Conservation (phyloP, 1,140 invertebrate species). For the Campoletis sonorensis region DNA sequence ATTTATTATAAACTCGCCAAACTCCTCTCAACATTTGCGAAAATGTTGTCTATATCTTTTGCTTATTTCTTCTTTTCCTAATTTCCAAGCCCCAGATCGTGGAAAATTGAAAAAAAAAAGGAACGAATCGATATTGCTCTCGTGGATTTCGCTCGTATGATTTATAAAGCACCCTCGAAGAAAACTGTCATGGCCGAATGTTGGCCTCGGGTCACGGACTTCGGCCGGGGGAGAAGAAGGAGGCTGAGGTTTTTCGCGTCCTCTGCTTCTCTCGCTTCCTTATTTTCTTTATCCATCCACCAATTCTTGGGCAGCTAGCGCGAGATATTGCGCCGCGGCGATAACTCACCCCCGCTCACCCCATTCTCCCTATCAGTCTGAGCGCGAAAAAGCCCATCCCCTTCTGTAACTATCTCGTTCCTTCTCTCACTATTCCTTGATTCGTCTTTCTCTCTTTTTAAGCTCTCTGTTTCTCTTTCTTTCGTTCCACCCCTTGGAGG, state of each 20-base stretch:
- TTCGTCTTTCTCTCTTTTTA: neutral
- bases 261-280: constrained; percentile 41
- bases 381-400: constrained; percentile 37
- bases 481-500: constrained; percentile 16
- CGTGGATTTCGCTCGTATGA: constrained; percentile 34
- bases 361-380: constrained; percentile 56
- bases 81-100: neutral
- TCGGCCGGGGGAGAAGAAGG: constrained; percentile 19
- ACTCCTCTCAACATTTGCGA: neutral
- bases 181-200: constrained; percentile 49
- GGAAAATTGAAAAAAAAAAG: constrained; percentile 29
- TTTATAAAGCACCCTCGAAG: constrained; percentile 37
- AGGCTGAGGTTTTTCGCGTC: constrained; percentile 42
- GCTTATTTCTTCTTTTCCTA: neutral
- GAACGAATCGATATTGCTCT: constrained; percentile 40
- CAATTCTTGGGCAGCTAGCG: constrained; percentile 57
- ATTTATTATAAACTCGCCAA: neutral
- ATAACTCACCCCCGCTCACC: constrained; percentile 59
- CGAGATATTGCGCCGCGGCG: constrained; percentile 59
- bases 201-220: constrained; percentile 43
- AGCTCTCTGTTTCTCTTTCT: neutral
- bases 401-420: constrained; percentile 29
- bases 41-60: neutral
- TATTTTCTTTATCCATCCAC: constrained; percentile 59
- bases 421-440: neutral